These are phyloP conservation scores for Imbricaverruca yamaguchii DNA, from an alignment of 2,888 invertebrate species.

Conservation along the genomic window DNA sequence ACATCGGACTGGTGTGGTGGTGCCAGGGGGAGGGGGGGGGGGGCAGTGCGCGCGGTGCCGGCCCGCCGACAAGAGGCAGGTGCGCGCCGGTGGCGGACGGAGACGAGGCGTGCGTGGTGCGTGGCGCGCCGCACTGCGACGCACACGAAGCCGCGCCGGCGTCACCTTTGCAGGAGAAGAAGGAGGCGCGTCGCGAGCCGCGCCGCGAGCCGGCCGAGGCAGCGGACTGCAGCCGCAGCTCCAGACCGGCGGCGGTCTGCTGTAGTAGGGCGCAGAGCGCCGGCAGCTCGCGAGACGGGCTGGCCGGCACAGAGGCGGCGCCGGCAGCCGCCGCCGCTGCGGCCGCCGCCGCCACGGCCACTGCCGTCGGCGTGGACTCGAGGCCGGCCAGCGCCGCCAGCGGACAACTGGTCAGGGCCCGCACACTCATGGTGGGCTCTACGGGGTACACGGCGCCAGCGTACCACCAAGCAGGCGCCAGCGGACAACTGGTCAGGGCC, in stretches of 20 bases:
- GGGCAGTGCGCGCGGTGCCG: too few relatives aligned
- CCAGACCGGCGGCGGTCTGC: neutral
- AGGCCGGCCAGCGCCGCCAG: neutral
- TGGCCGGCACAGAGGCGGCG: conserved; percentile 6
- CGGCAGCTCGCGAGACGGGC: neutral
- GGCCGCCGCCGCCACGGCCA: neutral
- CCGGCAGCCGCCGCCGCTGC: neutral
- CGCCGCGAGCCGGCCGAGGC: neutral
- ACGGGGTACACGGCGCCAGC: neutral
- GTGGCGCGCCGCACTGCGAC: too few relatives aligned
- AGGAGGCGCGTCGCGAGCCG: conserved; percentile 1
- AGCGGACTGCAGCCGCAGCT: neutral
- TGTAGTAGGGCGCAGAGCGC: conserved; percentile 8
- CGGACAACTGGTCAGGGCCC: neutral
- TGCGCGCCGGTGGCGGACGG: too few relatives aligned
- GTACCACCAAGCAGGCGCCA: neutral
- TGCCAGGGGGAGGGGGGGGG: too few relatives aligned
- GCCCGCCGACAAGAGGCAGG: too few relatives aligned
- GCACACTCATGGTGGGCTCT: neutral
- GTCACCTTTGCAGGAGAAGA: conserved; percentile 21
- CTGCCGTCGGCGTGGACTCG: neutral
- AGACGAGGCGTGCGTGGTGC: too few relatives aligned
- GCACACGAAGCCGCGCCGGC: too few relatives aligned
- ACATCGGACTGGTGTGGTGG: too few relatives aligned
- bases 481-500: neutral